These are phyloP conservation scores for Ecdyonurus torrentis DNA, from an alignment of 2,888 invertebrate species.

Conservation along the genomic window DNA sequence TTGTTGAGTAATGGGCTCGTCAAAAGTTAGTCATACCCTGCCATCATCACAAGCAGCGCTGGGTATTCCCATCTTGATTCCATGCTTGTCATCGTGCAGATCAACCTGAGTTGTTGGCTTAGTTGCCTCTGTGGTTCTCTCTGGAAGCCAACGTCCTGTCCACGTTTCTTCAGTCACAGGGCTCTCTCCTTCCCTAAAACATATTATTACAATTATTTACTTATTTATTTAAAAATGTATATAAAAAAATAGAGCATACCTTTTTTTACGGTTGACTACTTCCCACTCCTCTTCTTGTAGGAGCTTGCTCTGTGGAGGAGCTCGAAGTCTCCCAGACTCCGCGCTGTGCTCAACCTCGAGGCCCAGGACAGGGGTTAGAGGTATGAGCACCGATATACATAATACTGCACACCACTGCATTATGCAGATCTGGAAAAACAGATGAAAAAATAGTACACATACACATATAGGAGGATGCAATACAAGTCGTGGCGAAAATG, in stretches of 20 bases:
- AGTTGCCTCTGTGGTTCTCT: slow-evolving; percentile 16
- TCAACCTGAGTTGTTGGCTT: slow-evolving; percentile 19
- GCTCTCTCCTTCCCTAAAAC: neutral
- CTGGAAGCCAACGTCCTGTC: slow-evolving; percentile 28
- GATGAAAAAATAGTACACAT: too few relatives aligned
- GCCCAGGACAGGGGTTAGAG: neutral
- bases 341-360: neutral
- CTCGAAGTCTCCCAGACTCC: too few relatives aligned
- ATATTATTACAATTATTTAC: neutral
- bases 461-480: too few relatives aligned
- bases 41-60: slow-evolving; percentile 45
- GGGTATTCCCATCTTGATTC: slow-evolving; percentile 33
- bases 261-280: neutral
- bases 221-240: neutral
- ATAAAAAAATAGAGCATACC: neutral
- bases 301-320: neutral
- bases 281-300: neutral
- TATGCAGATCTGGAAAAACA: too few relatives aligned
- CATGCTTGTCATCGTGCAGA: neutral
- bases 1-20: too few relatives aligned
- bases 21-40: slow-evolving; percentile 28
- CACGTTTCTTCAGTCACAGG: slow-evolving; percentile 17
- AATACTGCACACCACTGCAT: neutral
- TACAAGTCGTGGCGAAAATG: too few relatives aligned
- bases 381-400: neutral